A percentile compares a stretch with the other conserved stretches of the same genome.
phyloP scores from a whole-genome alignment of 2,797 vertebrate species.

The Sardinella longiceps region DNA sequence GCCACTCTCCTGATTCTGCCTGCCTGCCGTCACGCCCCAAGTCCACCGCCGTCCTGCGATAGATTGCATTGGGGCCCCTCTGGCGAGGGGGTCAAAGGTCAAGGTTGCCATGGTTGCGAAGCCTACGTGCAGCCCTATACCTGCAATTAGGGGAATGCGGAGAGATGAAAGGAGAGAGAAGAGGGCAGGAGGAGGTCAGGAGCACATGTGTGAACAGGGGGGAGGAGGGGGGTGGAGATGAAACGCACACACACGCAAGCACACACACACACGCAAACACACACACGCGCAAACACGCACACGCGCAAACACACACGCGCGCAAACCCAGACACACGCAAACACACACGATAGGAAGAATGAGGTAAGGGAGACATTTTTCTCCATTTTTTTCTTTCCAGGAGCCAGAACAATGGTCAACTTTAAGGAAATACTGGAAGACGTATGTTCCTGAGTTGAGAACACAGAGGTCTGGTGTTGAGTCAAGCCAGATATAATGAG shows the following conservation, averaged over 20 bases:
- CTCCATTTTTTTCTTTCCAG: neutral
- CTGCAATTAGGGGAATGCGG: slow-evolving; percentile 42
- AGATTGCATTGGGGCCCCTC: slow-evolving; percentile 43
- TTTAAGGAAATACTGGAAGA: neutral
- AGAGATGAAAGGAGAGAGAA: slow-evolving; percentile 34
- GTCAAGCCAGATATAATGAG: neutral
- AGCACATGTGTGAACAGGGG: neutral
- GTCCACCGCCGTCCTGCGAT: no score
- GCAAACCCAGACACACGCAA: neutral
- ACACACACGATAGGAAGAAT: neutral
- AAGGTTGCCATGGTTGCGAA: slow-evolving; percentile 51
- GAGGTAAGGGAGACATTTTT: neutral
- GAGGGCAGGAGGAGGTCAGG: neutral
- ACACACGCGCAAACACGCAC: neutral
- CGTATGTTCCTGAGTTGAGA: neutral
- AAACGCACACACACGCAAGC: no score
- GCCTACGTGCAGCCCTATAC: slow-evolving; percentile 45
- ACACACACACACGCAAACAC: no score
- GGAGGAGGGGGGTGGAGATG: neutral
- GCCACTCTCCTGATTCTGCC: slow-evolving; percentile 57
- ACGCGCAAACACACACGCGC: no score
- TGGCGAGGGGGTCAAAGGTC: slow-evolving; percentile 62
- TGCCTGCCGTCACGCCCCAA: no score
- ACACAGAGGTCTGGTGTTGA: neutral
- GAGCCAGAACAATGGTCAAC: neutral